Conservation (phyloP, 2,797 vertebrate genomes). For the Tinamus major region DNA sequence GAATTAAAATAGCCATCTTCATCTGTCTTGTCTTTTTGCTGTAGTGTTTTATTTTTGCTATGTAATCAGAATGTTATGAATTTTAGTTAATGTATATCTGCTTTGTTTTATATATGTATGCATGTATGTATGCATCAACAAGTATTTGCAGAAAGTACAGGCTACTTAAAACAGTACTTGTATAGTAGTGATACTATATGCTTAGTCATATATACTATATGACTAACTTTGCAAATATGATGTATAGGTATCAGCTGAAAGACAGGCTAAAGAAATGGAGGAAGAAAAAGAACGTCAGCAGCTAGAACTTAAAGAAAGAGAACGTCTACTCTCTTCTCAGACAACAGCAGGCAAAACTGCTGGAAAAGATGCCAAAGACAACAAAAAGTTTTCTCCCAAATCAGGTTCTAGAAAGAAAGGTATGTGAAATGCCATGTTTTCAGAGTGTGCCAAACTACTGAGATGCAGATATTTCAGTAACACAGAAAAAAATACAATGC, state of each 20-base stretch:
- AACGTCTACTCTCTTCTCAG: constrained; percentile 49
- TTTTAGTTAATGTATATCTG: background rate
- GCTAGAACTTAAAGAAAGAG: constrained; percentile 65
- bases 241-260: constrained; percentile 77
- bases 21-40: background rate
- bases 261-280: constrained; percentile 75
- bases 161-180: background rate
- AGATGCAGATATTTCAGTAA: background rate
- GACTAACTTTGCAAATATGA: background rate
- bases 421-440: constrained; percentile 54
- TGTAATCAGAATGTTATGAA: background rate
- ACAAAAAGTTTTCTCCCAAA: constrained; percentile 68
- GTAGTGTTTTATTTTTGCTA: background rate
- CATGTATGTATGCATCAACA: background rate
- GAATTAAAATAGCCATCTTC: background rate
- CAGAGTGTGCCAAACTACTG: background rate
- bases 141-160: background rate
- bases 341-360: constrained; percentile 46
- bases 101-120: background rate
- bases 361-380: constrained; percentile 52
- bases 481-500: background rate
- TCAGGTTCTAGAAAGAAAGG: constrained; percentile 82
- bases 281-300: constrained; percentile 75
- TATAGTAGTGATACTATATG: background rate
- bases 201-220: background rate